Percentiles rank a stretch among this genome's conserved stretches.
Conservation (phyloP, 2,888 invertebrate species). For the Stenodera caucasica region DNA sequence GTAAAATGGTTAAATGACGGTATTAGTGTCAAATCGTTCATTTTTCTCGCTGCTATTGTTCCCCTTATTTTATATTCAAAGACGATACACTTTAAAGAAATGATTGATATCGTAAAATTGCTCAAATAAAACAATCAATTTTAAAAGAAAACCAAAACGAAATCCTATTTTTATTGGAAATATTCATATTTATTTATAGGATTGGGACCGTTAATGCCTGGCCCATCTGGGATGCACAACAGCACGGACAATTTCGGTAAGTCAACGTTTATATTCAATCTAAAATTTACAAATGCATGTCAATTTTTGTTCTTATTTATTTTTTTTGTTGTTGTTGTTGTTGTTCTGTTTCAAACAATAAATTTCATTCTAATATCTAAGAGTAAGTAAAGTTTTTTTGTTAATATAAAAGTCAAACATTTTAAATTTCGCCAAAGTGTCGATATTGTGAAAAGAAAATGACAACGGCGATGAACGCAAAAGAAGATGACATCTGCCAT, state of each 20-base stretch:
- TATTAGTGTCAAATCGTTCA: constrained; percentile 18
- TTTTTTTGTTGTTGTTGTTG: no score
- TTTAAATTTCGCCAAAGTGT: constrained; percentile 22
- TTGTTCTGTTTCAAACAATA: no score
- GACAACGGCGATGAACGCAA: constrained; percentile 8
- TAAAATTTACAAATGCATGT: not conserved
- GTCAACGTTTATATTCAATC: constrained; percentile 27
- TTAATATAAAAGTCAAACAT: constrained; percentile 32
- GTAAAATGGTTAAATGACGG: constrained; percentile 27
- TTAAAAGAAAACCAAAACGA: not conserved
- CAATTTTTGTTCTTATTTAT: not conserved
- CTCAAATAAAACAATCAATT: not conserved
- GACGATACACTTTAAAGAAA: constrained; percentile 11
- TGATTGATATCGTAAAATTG: constrained; percentile 19
- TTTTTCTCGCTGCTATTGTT: not conserved
- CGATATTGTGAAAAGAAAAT: constrained; percentile 6
- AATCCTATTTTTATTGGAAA: not conserved
- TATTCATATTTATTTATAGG: constrained; percentile 46
- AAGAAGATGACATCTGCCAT: constrained; percentile 33
- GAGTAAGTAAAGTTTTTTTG: no score
- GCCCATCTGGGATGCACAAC: constrained; percentile 81
- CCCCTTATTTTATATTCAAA: not conserved
- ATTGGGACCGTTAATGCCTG: constrained; percentile 77
- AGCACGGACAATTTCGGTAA: constrained; percentile 71
- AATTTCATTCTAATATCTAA: not conserved